A percentile compares a stretch with the other conserved stretches of the same genome.
Conservation (phyloP, 2,888 invertebrate genomes). For the Cantharis rufa region DNA sequence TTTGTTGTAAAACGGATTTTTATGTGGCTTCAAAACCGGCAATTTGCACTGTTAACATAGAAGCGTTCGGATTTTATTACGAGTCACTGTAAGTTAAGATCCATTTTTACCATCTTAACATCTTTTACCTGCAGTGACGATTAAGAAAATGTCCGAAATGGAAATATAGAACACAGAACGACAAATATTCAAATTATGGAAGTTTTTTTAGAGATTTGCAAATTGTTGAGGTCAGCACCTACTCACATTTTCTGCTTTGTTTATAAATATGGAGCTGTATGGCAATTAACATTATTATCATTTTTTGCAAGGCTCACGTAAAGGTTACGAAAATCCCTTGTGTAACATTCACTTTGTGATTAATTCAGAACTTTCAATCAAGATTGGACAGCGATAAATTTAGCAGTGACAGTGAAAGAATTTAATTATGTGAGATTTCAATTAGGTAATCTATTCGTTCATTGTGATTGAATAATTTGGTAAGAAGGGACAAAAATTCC, state of each 20-base stretch:
- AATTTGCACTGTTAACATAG: no score
- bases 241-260: neutral
- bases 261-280: neutral
- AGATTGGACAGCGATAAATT: neutral
- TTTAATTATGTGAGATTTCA: neutral
- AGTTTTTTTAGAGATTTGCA: neutral
- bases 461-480: neutral
- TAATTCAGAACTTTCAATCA: neutral
- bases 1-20: no score
- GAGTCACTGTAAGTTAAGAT: no score
- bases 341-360: neutral
- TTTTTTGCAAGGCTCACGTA: neutral
- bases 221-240: neutral
- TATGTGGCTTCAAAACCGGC: no score
- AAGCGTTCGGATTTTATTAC: no score
- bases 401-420: neutral
- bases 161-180: neutral
- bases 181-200: neutral
- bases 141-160: neutral
- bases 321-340: neutral
- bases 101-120: no score
- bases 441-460: neutral
- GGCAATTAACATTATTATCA: neutral
- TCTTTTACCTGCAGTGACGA: no score
- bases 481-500: neutral